Conservation (phyloP, 2,113 vertebrate species). For the Neofelis nebulosa region DNA sequence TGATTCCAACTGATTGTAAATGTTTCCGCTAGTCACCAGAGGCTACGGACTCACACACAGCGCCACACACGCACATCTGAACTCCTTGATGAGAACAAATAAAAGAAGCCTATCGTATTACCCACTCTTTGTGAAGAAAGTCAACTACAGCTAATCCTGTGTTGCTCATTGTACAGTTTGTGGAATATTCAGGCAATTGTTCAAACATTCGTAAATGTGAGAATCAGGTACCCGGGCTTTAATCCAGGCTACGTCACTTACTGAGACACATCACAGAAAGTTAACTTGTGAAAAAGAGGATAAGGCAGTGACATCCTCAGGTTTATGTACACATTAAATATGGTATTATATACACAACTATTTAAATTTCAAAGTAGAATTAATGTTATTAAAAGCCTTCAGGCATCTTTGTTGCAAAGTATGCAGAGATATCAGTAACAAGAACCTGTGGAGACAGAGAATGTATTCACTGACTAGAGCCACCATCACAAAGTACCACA, state of each 20-base stretch:
- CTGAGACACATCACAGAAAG: background rate
- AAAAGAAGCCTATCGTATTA: slow-evolving; percentile 56
- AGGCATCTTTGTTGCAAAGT: background rate
- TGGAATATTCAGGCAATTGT: slow-evolving; percentile 20
- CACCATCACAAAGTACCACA: background rate
- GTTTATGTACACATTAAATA: background rate
- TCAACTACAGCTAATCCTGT: slow-evolving; percentile 55
- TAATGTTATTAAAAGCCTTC: background rate
- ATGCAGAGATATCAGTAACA: background rate
- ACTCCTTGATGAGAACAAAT: slow-evolving; percentile 51
- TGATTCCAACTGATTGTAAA: slow-evolving; percentile 55
- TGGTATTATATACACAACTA: background rate
- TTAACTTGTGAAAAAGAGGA: background rate
- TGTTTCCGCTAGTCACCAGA: slow-evolving; percentile 68
- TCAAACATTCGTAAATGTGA: slow-evolving; percentile 36
- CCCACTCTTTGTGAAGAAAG: slow-evolving; percentile 57
- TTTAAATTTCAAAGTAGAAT: slow-evolving; percentile 4
- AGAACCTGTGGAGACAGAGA: accelerated
- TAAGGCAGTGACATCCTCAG: background rate
- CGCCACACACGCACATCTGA: slow-evolving; percentile 50
- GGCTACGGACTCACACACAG: slow-evolving; percentile 74
- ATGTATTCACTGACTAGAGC: background rate
- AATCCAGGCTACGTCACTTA: background rate
- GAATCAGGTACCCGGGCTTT: background rate
- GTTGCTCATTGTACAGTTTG: slow-evolving; percentile 35